A percentile compares a stretch with the other conserved stretches of the same genome.
Conservation (phyloP, 92 coral and sea anemone species). For the Zoanthus sociatus region DNA sequence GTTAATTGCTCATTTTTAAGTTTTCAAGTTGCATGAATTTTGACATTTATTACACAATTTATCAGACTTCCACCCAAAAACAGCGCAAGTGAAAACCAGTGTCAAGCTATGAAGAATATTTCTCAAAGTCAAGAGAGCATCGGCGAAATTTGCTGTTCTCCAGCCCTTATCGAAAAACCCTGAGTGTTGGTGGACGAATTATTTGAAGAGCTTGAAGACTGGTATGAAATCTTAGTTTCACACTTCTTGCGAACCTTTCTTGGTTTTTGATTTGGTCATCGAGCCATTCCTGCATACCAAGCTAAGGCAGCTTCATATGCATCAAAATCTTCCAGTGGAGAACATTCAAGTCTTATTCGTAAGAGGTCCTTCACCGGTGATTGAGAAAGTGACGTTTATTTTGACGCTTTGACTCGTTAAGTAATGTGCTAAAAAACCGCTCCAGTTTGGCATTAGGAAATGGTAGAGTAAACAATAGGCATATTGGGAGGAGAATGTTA, state of each 20-base stretch:
- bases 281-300: slow-evolving; percentile 8
- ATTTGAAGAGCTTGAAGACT: slow-evolving; percentile 24
- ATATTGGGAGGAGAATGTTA: no score
- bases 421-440: no score
- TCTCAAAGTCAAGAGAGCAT: not conserved
- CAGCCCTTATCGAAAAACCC: not conserved
- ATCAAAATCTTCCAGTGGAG: slow-evolving; percentile 16
- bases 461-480: no score
- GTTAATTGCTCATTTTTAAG: slow-evolving; percentile 12
- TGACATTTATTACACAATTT: no score
- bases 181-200: slow-evolving; percentile 26
- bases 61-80: no score
- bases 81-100: no score
- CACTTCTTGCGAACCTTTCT: slow-evolving; percentile 12
- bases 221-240: not conserved
- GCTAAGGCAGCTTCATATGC: slow-evolving; percentile 12
- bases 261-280: not conserved
- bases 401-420: not conserved
- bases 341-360: slow-evolving; percentile 15
- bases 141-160: no score
- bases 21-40: not conserved
- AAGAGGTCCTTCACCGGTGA: slow-evolving; percentile 13
- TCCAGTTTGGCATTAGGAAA: no score
- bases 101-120: no score
- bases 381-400: not conserved